Evolutionary conservation across 2,888 invertebrate species (phyloP), one percentile per base, ranked within the genome.

Genomic region (Cataglyphis albicans): DNA sequence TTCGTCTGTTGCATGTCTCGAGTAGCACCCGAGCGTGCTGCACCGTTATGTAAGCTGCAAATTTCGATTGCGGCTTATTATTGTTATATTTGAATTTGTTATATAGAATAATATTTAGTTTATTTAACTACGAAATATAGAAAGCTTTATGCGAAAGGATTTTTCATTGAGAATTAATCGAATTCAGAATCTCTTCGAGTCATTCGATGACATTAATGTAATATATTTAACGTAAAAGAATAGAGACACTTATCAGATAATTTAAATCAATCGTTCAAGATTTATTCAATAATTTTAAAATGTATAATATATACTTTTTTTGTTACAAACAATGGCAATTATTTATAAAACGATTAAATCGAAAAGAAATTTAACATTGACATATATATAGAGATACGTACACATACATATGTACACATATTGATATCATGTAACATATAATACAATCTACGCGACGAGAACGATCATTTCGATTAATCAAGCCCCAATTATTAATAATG

Each of bases 401-500:
- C n/a, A n/a, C 7, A n/a, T 7, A 52, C 7, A 52, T 7, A 6
- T 18, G 7, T 6, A 48, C 18, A 48, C 32, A 18, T 48, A 5
- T 32, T 32, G 48, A 48, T 52, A 67, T 48, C 12, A 29, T 52
- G 48, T 10, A 67, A 21, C n/a, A 52, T 32, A 48, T 21, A 21
- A 70, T 70, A 38, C 18, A 41, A 70, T 52, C 35, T 12, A 57
- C 41, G 57, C 44, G 32, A 18, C 73, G 15, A 6, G 44, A 70
- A 44, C 78, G 41, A 70, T 80, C 78, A 25, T 72, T 72, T 80
- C 73, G 78, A 80, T 73, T 80, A 80, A 80, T 80, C 78, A 72
- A 72, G 44, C 73, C n/a, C 32, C 78, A 73, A 80, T 80, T 73
- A 73, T 72, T 80, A 80, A 80, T 80, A 80, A 80, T 41, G 78